Evolutionary conservation across 1,140 invertebrate genomes (phyloP).

Genomic region (Eumeta japonica): DNA sequence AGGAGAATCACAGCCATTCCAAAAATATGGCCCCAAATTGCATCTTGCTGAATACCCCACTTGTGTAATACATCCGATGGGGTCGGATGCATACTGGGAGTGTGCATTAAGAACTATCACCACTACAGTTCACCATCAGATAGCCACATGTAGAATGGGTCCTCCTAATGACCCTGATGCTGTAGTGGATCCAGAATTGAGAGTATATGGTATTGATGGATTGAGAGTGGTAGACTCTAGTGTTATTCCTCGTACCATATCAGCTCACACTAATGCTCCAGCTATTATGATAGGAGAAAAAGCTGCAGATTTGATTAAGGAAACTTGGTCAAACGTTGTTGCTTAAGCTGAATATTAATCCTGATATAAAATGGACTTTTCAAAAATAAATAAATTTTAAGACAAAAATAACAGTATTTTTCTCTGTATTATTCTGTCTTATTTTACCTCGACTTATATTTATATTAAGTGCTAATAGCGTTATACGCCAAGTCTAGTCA

Average conservation of each 20-base stretch:
- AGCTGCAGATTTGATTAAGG: constrained; percentile 77
- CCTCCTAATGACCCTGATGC: constrained; percentile 63
- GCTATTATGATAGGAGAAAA: constrained; percentile 87
- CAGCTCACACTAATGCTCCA: constrained; percentile 70
- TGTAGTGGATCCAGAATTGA: constrained; percentile 74
- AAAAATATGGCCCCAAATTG: constrained; percentile 59
- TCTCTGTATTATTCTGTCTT: too few species aligned
- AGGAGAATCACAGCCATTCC: constrained; percentile 61
- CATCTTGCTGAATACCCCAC: constrained; percentile 58
- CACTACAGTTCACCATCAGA: constrained; percentile 67
- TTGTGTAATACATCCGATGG: constrained; percentile 55
- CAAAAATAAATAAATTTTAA: too few species aligned
- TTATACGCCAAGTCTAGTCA: too few species aligned
- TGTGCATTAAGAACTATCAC: constrained; percentile 69
- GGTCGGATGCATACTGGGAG: constrained; percentile 70
- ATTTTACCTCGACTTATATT: too few species aligned
- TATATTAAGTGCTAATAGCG: too few species aligned
- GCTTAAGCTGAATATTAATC: not conserved
- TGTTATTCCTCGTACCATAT: constrained; percentile 69
- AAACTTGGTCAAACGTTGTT: constrained; percentile 54
- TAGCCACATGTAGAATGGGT: constrained; percentile 77
- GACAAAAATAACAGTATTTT: too few species aligned
- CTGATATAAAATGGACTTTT: too few species aligned
- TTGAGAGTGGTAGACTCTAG: constrained; percentile 77
- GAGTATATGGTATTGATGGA: constrained; percentile 68